These are phyloP conservation scores for Xenentodon cancila DNA, from an alignment of 2,797 vertebrate species.

Conservation along the genomic window DNA sequence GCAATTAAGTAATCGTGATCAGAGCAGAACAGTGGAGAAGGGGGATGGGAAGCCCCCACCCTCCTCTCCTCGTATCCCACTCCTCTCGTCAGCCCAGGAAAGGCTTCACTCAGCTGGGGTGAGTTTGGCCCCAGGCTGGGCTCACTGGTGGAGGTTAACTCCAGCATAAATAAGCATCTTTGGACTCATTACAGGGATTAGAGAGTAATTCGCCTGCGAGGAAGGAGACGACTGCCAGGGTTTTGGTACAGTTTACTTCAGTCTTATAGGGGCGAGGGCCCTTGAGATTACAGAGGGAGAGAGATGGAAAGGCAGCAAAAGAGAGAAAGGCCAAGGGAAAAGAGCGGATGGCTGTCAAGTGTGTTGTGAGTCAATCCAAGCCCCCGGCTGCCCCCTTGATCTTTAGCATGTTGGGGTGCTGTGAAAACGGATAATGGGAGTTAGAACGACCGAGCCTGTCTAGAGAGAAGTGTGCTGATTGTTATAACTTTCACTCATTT, in stretches of 20 bases:
- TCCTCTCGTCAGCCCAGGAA: conserved; percentile 77
- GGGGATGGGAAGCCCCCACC: conserved; percentile 46
- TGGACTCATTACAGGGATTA: conserved; percentile 89
- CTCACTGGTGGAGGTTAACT: conserved; percentile 88
- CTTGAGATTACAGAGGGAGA: conserved; percentile 81
- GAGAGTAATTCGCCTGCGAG: conserved; percentile 85
- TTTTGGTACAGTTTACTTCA: conserved; percentile 86
- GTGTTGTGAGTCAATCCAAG: conserved; percentile 77
- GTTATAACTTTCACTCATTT: conserved; percentile 84
- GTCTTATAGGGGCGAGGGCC: conserved; percentile 83
- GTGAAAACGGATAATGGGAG: conserved; percentile 84
- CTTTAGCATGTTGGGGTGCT: conserved; percentile 85
- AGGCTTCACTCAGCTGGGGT: conserved; percentile 82
- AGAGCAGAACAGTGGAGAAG: conserved; percentile 59
- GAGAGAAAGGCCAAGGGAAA: conserved; percentile 77
- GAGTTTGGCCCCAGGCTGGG: conserved; percentile 84
- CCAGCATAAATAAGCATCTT: conserved; percentile 89
- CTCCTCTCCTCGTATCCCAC: conserved; percentile 18
- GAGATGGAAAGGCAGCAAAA: conserved; percentile 73
- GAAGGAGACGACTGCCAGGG: conserved; percentile 80
- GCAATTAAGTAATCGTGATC: conserved; percentile 86
- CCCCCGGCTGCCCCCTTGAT: conserved; percentile 85
- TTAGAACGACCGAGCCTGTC: conserved; percentile 75
- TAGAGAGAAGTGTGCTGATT: conserved; percentile 81
- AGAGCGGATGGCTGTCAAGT: conserved; percentile 78